Evolutionary conservation across 2,888 invertebrate genomes (phyloP).

Genomic region (Chouioia cunea): DNA sequence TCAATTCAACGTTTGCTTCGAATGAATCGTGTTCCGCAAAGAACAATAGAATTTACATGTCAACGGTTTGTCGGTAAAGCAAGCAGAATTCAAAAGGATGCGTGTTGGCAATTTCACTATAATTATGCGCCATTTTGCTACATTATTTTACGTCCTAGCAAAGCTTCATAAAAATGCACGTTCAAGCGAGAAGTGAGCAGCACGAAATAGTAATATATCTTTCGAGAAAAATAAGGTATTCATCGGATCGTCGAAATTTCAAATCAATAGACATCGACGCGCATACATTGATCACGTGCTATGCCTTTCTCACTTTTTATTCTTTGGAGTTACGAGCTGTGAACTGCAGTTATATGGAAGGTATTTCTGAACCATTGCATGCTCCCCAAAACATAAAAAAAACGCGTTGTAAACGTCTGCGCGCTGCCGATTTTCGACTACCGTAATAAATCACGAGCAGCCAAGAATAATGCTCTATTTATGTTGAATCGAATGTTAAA

Average conservation of each 20-base stretch:
- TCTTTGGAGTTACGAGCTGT: slow-evolving; percentile 23
- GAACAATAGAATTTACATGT: neutral
- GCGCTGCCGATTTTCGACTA: neutral
- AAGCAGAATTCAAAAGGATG: slow-evolving; percentile 27
- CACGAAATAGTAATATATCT: slow-evolving; percentile 35
- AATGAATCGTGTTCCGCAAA: neutral
- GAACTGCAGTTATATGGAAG: slow-evolving; percentile 8
- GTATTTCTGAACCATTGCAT: slow-evolving; percentile 28
- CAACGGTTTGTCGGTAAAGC: slow-evolving; percentile 7
- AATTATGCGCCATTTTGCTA: slow-evolving; percentile 35
- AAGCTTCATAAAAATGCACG: slow-evolving; percentile 34
- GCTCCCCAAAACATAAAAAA: slow-evolving; percentile 29
- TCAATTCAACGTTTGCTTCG: no score
- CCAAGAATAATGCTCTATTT: no score
- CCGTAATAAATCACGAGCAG: no score
- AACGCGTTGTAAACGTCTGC: slow-evolving; percentile 32
- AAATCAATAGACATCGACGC: slow-evolving; percentile 6
- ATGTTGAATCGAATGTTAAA: neutral
- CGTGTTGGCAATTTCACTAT: slow-evolving; percentile 24
- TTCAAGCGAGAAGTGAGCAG: slow-evolving; percentile 28
- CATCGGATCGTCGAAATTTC: neutral
- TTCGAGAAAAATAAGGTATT: no score
- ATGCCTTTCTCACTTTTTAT: slow-evolving; percentile 32
- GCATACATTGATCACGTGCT: slow-evolving; percentile 21
- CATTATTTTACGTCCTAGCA: slow-evolving; percentile 35